These are phyloP conservation scores for Xestia sexstrigata DNA, from an alignment of 2,888 invertebrate species.

Conservation along the genomic window DNA sequence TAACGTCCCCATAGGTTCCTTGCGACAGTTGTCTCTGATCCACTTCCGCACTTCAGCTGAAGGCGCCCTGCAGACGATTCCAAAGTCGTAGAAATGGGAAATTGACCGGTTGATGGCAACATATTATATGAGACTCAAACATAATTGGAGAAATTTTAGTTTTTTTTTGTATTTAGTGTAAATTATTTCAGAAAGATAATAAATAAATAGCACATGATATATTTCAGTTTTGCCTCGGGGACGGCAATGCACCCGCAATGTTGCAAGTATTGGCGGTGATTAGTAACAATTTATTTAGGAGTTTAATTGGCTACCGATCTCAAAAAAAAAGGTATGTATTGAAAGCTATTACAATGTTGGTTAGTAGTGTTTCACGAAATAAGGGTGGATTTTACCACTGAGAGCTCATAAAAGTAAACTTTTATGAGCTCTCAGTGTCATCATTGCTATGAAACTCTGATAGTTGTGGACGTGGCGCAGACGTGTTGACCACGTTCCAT, in stretches of 20 bases:
- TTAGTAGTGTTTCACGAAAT: no score
- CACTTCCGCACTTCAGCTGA: background rate
- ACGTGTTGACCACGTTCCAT: background rate
- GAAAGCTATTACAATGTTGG: no score
- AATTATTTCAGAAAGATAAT: background rate
- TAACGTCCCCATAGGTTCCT: background rate
- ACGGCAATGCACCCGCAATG: background rate
- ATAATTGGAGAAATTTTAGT: background rate
- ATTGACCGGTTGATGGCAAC: background rate
- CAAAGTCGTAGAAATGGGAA: background rate
- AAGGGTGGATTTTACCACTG: no score
- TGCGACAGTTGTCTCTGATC: slow-evolving; percentile 17
- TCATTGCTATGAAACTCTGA: background rate
- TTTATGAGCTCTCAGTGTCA: background rate
- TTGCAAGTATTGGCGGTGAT: no score
- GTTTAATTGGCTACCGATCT: no score
- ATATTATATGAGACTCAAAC: background rate
- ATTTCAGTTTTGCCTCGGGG: background rate
- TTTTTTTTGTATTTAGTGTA: background rate
- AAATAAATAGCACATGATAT: background rate
- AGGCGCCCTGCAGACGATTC: slow-evolving; percentile 6
- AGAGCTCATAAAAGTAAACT: no score
- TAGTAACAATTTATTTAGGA: no score
- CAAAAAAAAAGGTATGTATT: no score
- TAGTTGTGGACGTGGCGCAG: background rate